A percentile compares a stretch with the other conserved stretches of the same genome.
Conservation (phyloP, 1,140 invertebrate species). For the Diachasmimorpha longicaudata region DNA sequence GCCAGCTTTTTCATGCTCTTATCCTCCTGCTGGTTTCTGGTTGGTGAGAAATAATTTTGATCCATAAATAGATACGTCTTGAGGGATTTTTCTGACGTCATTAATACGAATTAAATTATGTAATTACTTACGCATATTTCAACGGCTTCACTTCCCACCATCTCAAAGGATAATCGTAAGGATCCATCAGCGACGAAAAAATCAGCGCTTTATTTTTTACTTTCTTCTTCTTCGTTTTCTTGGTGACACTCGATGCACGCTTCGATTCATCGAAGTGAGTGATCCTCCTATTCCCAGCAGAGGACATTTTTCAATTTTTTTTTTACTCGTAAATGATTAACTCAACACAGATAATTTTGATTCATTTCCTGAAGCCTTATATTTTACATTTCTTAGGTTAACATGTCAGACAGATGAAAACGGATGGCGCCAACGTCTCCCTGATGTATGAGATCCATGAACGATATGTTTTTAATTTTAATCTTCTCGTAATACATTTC, state of each 20-base stretch:
- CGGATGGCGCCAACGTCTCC: neutral
- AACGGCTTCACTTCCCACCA: slow-evolving; percentile 46
- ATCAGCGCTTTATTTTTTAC: neutral
- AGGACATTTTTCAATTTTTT: neutral
- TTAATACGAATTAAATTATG: neutral
- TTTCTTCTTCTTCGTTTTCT: slow-evolving; percentile 11
- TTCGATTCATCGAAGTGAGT: neutral
- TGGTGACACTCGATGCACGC: neutral
- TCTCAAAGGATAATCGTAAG: slow-evolving; percentile 31
- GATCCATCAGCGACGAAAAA: slow-evolving; percentile 37
- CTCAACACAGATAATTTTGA: neutral
- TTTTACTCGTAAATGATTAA: too few relatives aligned
- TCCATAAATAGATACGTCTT: neutral
- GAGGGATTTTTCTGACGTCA: neutral
- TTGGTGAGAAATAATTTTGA: neutral
- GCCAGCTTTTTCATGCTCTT: neutral
- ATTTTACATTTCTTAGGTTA: neutral
- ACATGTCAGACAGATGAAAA: neutral
- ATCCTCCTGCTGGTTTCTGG: neutral
- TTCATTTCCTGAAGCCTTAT: neutral
- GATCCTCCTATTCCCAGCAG: neutral
- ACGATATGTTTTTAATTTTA: neutral
- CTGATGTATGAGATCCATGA: neutral
- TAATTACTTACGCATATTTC: slow-evolving; percentile 48
- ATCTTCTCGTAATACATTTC: neutral